Base-by-base conservation (phyloP, 2,113 vertebrate species). In the Pardalotus punctatus region DNA sequence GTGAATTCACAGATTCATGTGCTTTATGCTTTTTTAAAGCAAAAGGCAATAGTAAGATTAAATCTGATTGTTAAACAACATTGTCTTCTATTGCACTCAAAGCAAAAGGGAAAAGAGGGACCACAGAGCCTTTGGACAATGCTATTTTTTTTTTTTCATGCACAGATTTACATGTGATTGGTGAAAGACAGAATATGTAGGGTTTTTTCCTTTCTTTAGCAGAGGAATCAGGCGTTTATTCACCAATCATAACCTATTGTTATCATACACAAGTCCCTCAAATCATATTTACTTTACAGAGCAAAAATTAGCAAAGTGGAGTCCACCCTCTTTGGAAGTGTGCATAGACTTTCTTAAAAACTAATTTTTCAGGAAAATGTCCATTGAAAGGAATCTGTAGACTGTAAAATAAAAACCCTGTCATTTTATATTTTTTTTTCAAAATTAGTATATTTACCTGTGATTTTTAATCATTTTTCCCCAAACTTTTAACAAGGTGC, bases 241-340 rank as follows among this genome's bases (percentile, higher is more conserved):
- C 35, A 48, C 3, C 8, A 51, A 5, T 57, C 57, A 73, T 56
- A 67, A 47, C 7, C 7, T 10, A 19, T 6, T 71, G 4, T 36
- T 38, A 17, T n/a, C 16, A 35, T 17, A 21, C 7, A 31, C 8
- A 69, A 12, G 16, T 54, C 19, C 19, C 14, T 86, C 43, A 66
- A 40, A 31, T 2, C 1, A 1, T 21, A 51, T 54, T 72, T 56
- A 28, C 25, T 54, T 81, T 22, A 50, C 6, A 74, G 36, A 76
- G 42, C 5, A n/a, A 8, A 72, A 54, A 12, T n/a, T 35, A 74
- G 7, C 17, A 62, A 19, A 40, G 2, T 28, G 10, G 13, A 65
- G 4, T 21, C 56, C 2, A 29, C 19, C 15, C 10, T 40, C 14
- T 2, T 0, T 56, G 7, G 0, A 2, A 25, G 2, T 5, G 4